phyloP scores from a whole-genome alignment of 2,113 vertebrate species.

The Bubo bubo region DNA sequence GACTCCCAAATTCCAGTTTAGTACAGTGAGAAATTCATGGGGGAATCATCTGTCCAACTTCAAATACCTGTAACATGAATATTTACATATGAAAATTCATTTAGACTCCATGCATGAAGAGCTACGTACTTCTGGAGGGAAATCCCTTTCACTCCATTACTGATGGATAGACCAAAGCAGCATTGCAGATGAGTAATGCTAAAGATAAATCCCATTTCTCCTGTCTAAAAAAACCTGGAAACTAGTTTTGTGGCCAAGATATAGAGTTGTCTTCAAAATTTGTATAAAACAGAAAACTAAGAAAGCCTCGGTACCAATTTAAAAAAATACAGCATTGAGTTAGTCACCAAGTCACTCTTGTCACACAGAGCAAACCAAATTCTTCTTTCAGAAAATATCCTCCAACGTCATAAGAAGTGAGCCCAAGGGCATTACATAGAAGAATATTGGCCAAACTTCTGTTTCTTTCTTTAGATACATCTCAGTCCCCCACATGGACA shows the following conservation, averaged over 20 bases:
- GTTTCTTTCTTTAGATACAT: slow-evolving; percentile 2
- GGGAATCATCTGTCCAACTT: background rate
- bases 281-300: background rate
- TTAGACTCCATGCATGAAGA: background rate
- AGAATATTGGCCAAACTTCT: background rate
- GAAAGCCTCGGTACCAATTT: background rate
- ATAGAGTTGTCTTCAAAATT: background rate
- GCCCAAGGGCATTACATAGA: background rate
- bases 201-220: background rate
- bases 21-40: background rate
- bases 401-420: background rate
- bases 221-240: background rate
- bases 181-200: background rate
- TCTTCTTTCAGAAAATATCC: background rate
- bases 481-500: background rate
- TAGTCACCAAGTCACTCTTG: background rate
- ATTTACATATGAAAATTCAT: background rate
- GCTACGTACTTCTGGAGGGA: background rate
- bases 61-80: background rate
- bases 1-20: background rate
- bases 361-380: background rate
- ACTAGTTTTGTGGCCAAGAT: background rate
- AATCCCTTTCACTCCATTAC: background rate
- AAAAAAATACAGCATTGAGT: background rate
- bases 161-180: background rate